A percentile compares a stretch with the other conserved stretches of the same genome.
Evolutionary conservation across 1,140 invertebrate genomes (phyloP).

Genomic region (Scaptodrosophila lebanonensis): DNA sequence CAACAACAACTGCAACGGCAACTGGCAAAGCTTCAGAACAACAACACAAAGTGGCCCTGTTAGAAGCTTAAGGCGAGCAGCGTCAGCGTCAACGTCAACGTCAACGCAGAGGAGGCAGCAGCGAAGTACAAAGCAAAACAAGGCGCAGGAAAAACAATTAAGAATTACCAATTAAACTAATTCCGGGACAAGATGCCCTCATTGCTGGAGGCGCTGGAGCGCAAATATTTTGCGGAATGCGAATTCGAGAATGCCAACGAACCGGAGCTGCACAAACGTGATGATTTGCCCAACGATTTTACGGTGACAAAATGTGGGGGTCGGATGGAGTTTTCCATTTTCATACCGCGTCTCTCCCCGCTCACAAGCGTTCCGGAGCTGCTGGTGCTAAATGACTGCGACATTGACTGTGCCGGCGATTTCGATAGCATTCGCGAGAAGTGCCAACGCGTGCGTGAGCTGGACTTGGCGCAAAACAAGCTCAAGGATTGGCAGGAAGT

Average conservation of each 20-base stretch:
- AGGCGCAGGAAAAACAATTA: conserved; percentile 11
- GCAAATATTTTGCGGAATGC: conserved; percentile 83
- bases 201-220: conserved; percentile 88
- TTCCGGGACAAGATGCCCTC: conserved; percentile 82
- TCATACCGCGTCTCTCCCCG: conserved; percentile 88
- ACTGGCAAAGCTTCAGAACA: not conserved
- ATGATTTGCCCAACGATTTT: conserved; percentile 75
- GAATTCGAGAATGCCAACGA: conserved; percentile 67
- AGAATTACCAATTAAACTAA: not conserved
- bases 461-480: conserved; percentile 94
- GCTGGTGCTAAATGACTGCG: conserved; percentile 92
- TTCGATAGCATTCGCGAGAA: conserved; percentile 86
- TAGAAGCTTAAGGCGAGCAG: conserved; percentile 18
- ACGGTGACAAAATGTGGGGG: conserved; percentile 64
- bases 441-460: conserved; percentile 90
- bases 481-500: conserved; percentile 91
- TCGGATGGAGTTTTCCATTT: conserved; percentile 82
- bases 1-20: not conserved
- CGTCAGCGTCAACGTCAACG: conserved; percentile 7
- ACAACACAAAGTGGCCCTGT: conserved; percentile 1
- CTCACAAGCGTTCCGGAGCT: conserved; percentile 86
- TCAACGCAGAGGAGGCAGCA: conserved; percentile 12
- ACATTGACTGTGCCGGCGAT: conserved; percentile 91
- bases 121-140: no score
- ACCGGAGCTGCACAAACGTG: conserved; percentile 70